Conservation (phyloP, 2,888 invertebrate genomes). For the Trimorus sp. region DNA sequence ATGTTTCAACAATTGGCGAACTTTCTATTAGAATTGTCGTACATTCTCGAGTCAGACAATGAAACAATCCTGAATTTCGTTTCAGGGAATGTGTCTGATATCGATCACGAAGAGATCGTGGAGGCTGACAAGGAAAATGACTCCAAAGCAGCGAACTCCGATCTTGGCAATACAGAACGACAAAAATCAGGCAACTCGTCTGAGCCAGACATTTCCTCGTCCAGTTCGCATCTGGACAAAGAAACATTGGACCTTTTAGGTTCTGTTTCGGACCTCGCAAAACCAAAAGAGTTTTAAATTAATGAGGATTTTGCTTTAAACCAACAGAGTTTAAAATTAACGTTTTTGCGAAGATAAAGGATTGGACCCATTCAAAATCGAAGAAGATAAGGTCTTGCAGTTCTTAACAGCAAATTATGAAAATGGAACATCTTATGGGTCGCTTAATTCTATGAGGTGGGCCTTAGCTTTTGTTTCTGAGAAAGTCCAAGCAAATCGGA, state of each 20-base stretch:
- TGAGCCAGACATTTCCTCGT: not conserved
- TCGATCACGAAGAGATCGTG: not conserved
- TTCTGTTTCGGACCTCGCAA: not conserved
- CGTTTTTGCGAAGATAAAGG: not conserved
- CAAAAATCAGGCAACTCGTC: not conserved
- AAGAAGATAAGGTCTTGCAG: too few relatives aligned
- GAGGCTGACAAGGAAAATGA: not conserved
- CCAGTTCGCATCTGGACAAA: not conserved
- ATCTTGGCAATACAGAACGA: not conserved
- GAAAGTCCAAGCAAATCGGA: constrained; percentile 56
- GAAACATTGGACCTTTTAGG: constrained; percentile 3
- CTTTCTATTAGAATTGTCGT: constrained; percentile 2
- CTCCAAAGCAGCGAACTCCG: not conserved
- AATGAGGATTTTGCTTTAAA: not conserved
- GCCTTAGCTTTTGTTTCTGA: constrained; percentile 68
- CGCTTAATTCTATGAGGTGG: constrained; percentile 68
- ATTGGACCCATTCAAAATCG: too few relatives aligned
- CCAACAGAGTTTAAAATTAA: not conserved
- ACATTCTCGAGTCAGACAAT: constrained; percentile 5
- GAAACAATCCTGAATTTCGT: not conserved
- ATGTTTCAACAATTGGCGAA: not conserved
- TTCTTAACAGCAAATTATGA: constrained; percentile 27
- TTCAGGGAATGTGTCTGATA: not conserved
- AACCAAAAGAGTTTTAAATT: not conserved
- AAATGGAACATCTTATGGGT: constrained; percentile 58